A percentile compares a stretch with the other conserved stretches of the same genome.
Evolutionary conservation across 1,140 invertebrate genomes (phyloP).

Genomic region (Elysia chlorotica): DNA sequence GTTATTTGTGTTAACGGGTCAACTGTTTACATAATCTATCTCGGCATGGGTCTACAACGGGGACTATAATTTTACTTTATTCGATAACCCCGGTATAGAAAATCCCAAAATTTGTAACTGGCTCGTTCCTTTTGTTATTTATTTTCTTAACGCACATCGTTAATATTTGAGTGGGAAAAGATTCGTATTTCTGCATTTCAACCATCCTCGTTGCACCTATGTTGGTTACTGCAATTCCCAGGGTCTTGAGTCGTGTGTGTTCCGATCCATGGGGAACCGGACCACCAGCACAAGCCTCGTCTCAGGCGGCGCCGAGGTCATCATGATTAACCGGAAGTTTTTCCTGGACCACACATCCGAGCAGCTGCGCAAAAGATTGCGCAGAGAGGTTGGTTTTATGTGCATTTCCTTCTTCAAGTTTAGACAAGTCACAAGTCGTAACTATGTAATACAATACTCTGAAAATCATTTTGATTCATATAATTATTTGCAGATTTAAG

Average conservation of each 20-base stretch:
- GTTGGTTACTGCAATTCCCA: conserved; percentile 16
- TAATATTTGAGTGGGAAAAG: neutral
- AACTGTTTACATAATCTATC: no score
- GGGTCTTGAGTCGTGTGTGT: conserved; percentile 49
- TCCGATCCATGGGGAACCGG: conserved; percentile 39
- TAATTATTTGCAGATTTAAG: neutral
- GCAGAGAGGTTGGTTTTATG: conserved; percentile 35
- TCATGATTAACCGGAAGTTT: conserved; percentile 55
- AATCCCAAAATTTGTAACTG: neutral
- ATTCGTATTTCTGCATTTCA: neutral
- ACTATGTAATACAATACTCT: neutral
- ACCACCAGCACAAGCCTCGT: conserved; percentile 51
- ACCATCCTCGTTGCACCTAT: neutral
- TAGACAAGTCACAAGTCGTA: neutral
- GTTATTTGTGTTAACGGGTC: no score
- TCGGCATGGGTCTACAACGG: neutral
- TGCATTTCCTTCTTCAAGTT: neutral
- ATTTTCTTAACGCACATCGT: neutral
- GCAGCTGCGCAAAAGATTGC: conserved; percentile 37
- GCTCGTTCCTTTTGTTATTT: neutral
- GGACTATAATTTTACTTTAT: neutral
- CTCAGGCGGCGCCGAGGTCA: conserved; percentile 54
- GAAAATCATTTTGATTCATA: neutral
- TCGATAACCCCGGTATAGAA: neutral
- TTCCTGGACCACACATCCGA: conserved; percentile 52